A percentile compares a stretch with the other conserved stretches of the same genome.
Conservation (phyloP, 2,797 vertebrate genomes). For the Falco naumanni region DNA sequence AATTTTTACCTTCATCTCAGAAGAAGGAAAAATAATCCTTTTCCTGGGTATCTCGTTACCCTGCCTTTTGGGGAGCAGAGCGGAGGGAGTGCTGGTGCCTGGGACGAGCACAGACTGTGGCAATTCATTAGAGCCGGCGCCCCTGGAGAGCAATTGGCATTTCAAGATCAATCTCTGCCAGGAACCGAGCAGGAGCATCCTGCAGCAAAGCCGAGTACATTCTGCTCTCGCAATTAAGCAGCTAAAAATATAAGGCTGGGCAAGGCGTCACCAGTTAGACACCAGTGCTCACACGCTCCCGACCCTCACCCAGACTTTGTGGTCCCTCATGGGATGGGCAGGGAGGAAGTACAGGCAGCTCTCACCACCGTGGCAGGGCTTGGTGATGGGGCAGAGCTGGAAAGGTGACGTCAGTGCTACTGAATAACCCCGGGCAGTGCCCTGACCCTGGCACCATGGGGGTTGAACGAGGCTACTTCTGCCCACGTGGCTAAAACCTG, state of each 20-base stretch:
- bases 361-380: fast-evolving
- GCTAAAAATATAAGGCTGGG: conserved; percentile 62
- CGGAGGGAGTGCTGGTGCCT: not conserved
- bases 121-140: conserved; percentile 46
- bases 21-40: conserved; percentile 2
- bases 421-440: not conserved
- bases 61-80: not conserved
- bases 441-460: not conserved
- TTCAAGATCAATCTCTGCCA: conserved; percentile 71
- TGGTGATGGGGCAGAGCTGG: not conserved
- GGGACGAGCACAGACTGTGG: not conserved
- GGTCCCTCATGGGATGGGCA: not conserved
- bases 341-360: not conserved
- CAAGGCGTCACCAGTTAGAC: not conserved
- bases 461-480: not conserved
- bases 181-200: conserved; percentile 44
- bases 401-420: not conserved
- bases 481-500: not conserved
- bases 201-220: conserved; percentile 54
- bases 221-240: conserved; percentile 57
- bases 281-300: fast-evolving
- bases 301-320: not conserved
- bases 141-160: conserved; percentile 71
- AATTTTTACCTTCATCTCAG: not conserved
- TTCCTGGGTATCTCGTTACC: not conserved